Conservation (phyloP, 2,888 invertebrate species). For the Aphidoletes aphidimyza region DNA sequence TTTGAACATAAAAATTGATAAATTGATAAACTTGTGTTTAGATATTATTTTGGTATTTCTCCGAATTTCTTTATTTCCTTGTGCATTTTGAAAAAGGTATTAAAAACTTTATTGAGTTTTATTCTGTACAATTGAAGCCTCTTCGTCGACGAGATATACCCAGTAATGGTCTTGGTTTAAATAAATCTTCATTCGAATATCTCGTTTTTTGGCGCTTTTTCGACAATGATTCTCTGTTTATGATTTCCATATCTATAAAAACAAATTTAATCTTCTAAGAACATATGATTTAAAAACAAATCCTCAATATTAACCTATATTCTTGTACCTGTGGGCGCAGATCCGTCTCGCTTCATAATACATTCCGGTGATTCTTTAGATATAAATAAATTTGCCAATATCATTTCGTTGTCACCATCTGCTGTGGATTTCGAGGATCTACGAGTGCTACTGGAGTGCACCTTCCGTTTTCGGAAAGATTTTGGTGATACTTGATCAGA, state of each 20-base stretch:
- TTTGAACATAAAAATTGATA: background rate
- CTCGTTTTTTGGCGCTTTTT: conserved; percentile 56
- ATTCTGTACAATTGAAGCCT: conserved; percentile 40
- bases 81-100: background rate
- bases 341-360: background rate
- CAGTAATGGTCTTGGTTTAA: conserved; percentile 74
- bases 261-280: background rate
- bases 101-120: background rate
- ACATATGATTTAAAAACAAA: background rate
- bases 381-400: background rate
- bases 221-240: too few species aligned
- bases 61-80: background rate
- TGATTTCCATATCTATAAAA: too few species aligned
- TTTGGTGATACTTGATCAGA: background rate
- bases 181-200: conserved; percentile 77
- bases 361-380: background rate
- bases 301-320: background rate
- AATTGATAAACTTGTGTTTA: background rate
- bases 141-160: conserved; percentile 19
- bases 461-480: background rate
- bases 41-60: background rate
- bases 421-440: too few species aligned
- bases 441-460: background rate
- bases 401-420: background rate
- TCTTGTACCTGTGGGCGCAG: background rate